Evolutionary conservation across 2,888 invertebrate species (phyloP).

Genomic region (Thymelicus sylvestris): DNA sequence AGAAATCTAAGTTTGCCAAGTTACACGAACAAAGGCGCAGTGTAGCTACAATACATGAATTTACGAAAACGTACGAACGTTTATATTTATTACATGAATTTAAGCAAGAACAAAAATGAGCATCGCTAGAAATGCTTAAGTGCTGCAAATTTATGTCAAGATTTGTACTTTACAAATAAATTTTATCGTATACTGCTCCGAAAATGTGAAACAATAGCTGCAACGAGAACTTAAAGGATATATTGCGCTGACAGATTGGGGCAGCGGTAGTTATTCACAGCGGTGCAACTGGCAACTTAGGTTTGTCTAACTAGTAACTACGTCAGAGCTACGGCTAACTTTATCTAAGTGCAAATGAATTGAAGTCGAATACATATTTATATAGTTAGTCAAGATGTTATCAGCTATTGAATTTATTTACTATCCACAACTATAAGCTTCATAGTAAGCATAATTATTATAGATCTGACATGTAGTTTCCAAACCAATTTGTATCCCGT

Average conservation of each 20-base stretch:
- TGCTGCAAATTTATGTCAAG: constrained; percentile 3
- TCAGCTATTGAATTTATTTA: neutral
- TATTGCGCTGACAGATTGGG: constrained; percentile 37
- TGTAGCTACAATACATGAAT: too few relatives aligned
- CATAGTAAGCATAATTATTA: too few relatives aligned
- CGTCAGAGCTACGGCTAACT: constrained; percentile 21
- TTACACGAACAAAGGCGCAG: too few relatives aligned
- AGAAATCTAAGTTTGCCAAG: too few relatives aligned
- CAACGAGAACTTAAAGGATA: constrained; percentile 35
- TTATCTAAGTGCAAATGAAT: constrained; percentile 13
- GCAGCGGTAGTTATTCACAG: constrained; percentile 31
- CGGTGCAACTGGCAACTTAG: constrained; percentile 28
- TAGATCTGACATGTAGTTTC: too few relatives aligned
- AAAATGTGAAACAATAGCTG: constrained; percentile 29
- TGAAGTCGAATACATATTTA: constrained; percentile 5
- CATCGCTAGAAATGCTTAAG: neutral
- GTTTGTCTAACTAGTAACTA: constrained; percentile 26
- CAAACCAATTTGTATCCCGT: too few relatives aligned
- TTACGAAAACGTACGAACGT: neutral
- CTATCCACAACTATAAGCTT: too few relatives aligned
- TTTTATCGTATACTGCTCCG: constrained; percentile 5
- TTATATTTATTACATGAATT: neutral
- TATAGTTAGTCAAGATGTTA: neutral
- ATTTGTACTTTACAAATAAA: constrained; percentile 22
- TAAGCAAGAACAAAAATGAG: neutral